Evolutionary conservation across 2,888 invertebrate genomes (phyloP).

Genomic region (Vanessa cardui): DNA sequence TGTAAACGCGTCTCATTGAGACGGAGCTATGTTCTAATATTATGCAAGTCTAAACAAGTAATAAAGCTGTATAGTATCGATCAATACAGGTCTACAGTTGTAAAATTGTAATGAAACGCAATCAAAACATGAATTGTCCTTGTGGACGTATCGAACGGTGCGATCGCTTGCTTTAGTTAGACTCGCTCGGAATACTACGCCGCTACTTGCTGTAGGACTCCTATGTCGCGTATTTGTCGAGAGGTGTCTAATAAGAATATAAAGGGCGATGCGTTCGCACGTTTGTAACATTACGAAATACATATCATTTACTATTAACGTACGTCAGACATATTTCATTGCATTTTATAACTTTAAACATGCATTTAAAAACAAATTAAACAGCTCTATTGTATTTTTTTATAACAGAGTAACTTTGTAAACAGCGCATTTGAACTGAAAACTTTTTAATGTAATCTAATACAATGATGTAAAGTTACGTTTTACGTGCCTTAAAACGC

Average conservation of each 20-base stretch:
- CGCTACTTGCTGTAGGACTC: constrained; percentile 2
- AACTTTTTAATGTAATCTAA: too few species aligned
- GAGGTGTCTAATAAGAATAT: constrained; percentile 24
- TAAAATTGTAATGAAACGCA: constrained; percentile 47
- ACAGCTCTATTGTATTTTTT: too few species aligned
- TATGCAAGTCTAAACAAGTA: constrained; percentile 22
- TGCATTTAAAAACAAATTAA: too few species aligned
- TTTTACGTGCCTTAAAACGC: not conserved
- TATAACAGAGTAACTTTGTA: too few species aligned
- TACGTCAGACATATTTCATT: too few species aligned
- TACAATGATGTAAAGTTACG: not conserved
- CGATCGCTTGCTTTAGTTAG: constrained; percentile 23
- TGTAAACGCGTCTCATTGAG: constrained; percentile 23
- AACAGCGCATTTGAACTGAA: too few species aligned
- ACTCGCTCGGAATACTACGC: constrained; percentile 34
- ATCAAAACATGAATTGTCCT: constrained; percentile 49
- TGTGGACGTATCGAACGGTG: constrained; percentile 38
- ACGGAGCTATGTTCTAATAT: not conserved
- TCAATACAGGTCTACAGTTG: constrained; percentile 38
- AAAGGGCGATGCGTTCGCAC: not conserved
- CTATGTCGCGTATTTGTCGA: constrained; percentile 6
- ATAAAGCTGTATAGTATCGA: constrained; percentile 33
- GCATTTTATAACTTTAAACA: too few species aligned
- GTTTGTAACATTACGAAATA: not conserved
- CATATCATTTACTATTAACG: not conserved